Evolutionary conservation across 2,888 invertebrate species (phyloP).

Genomic region (Petrophora chlorosata): DNA sequence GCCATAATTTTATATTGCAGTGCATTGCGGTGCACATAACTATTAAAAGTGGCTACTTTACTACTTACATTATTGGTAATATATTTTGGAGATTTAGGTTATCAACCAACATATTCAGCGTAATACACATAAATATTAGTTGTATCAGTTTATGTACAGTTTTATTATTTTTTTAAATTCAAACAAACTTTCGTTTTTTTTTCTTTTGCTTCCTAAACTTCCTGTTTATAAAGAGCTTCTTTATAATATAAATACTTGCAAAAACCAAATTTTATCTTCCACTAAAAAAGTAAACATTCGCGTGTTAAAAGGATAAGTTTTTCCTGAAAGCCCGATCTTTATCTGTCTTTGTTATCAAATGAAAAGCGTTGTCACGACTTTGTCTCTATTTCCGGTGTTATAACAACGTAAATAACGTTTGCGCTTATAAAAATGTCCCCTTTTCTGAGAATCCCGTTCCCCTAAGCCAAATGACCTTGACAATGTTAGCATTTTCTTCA

Average conservation of each 20-base stretch:
- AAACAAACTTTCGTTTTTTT: too few species aligned
- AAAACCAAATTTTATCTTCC: not conserved
- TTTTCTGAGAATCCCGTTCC: conserved; percentile 1
- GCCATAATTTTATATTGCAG: too few species aligned
- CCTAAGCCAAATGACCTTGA: conserved; percentile 7
- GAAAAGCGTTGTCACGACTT: not conserved
- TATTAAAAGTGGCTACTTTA: too few species aligned
- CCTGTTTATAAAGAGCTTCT: too few species aligned
- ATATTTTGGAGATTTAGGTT: too few species aligned
- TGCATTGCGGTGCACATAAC: too few species aligned
- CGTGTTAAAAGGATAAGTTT: not conserved
- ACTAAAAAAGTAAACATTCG: not conserved
- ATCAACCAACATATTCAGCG: too few species aligned
- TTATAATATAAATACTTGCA: not conserved
- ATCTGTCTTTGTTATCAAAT: conserved; percentile 3
- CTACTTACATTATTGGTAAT: too few species aligned
- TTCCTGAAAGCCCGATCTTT: not conserved
- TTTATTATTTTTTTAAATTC: too few species aligned
- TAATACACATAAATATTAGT: too few species aligned
- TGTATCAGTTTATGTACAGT: too few species aligned
- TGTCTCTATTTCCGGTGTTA: conserved; percentile 2
- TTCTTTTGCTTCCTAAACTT: too few species aligned
- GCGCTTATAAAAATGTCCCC: conserved; percentile 1
- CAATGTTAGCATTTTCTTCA: conserved; percentile 9
- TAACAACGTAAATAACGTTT: conserved; percentile 5